These are phyloP conservation scores for Sycobia sp. DNA, from an alignment of 1,140 invertebrate species.

Conservation along the genomic window DNA sequence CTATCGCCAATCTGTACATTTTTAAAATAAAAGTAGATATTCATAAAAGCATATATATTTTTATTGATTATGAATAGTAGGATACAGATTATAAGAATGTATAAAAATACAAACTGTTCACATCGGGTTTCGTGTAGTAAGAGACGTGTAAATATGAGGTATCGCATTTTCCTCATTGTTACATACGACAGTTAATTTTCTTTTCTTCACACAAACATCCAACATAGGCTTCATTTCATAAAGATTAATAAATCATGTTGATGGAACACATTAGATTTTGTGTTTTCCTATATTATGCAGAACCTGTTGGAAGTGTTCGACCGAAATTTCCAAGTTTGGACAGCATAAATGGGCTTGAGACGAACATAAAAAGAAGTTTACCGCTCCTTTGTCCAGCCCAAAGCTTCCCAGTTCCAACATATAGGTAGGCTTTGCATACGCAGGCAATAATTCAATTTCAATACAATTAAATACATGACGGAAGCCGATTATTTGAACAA, in stretches of 20 bases:
- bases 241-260: too few species aligned
- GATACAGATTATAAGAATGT: too few species aligned
- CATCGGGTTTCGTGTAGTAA: neutral
- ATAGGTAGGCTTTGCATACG: conserved; percentile 49
- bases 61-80: neutral
- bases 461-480: conserved; percentile 9
- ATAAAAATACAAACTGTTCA: too few species aligned
- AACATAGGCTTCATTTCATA: too few species aligned
- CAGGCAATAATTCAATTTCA: conserved; percentile 2
- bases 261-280: conserved; percentile 19
- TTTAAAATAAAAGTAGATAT: neutral
- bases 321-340: conserved; percentile 73
- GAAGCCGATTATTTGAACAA: neutral
- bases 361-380: conserved; percentile 57
- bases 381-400: conserved; percentile 70
- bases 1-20: neutral
- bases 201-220: conserved; percentile 1
- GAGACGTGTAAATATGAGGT: conserved; percentile 13
- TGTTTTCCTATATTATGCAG: conserved; percentile 51
- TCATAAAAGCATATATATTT: neutral
- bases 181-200: conserved; percentile 3
- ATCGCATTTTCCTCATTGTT: conserved; percentile 32
- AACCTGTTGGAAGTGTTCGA: conserved; percentile 67
- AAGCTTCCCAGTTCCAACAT: conserved; percentile 63
- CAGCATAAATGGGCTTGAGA: conserved; percentile 67